Percentiles rank a stretch among this genome's conserved stretches.
phyloP scores from a whole-genome alignment of 2,113 vertebrate genomes.

The Microtus ochrogaster region DNA sequence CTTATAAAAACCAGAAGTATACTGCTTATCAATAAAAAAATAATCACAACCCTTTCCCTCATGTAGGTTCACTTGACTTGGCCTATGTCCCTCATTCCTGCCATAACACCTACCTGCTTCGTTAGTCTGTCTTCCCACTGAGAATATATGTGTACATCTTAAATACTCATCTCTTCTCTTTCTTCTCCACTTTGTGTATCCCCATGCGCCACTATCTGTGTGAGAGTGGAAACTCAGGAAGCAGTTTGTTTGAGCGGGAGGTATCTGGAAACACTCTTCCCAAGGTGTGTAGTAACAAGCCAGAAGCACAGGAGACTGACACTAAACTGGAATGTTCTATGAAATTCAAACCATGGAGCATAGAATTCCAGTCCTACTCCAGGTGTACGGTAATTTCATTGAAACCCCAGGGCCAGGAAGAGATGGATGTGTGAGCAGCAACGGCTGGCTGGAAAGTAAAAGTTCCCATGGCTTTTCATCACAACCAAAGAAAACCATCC shows the following conservation, averaged over 20 bases:
- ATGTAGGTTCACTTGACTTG: background rate
- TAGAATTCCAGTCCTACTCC: background rate
- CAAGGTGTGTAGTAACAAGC: background rate
- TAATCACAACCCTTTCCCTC: background rate
- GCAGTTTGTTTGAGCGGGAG: background rate
- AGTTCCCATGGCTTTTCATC: background rate
- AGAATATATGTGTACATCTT: background rate
- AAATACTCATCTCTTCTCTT: background rate
- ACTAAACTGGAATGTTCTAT: constrained; percentile 48
- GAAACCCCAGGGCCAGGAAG: constrained; percentile 4
- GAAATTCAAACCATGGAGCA: constrained; percentile 11
- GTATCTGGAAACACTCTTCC: background rate
- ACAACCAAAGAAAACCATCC: background rate
- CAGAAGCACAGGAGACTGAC: constrained; percentile 28
- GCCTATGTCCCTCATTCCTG: background rate
- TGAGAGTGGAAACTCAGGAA: background rate
- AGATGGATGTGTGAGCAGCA: background rate
- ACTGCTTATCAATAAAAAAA: constrained; percentile 9
- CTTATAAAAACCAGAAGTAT: background rate
- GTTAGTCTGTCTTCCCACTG: too few relatives aligned
- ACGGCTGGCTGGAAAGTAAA: background rate
- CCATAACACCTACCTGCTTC: too few relatives aligned
- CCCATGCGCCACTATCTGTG: background rate
- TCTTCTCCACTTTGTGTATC: background rate
- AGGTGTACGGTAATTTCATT: constrained; percentile 17